Evolutionary conservation across 2,888 invertebrate species (phyloP).

Genomic region (Proisotoma minuta): DNA sequence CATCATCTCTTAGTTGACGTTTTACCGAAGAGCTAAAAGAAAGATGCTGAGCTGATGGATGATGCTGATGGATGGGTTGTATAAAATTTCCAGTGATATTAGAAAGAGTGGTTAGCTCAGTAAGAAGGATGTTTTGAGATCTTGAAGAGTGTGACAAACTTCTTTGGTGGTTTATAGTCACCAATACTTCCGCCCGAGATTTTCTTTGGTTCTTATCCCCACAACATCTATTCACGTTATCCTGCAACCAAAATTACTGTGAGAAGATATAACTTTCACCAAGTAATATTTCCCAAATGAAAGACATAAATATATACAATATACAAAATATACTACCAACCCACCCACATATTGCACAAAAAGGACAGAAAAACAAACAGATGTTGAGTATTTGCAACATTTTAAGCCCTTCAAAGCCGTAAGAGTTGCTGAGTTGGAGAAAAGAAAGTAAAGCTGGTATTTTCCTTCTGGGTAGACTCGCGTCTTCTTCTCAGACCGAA

Average conservation of each 20-base stretch:
- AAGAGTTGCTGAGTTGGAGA: too few species aligned
- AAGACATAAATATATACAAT: not conserved
- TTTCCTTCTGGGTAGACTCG: too few species aligned
- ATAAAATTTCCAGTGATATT: slow-evolving; percentile 7
- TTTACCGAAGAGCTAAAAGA: not conserved
- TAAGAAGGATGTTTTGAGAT: slow-evolving; percentile 38
- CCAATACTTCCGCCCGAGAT: slow-evolving; percentile 20
- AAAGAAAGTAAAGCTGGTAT: too few species aligned
- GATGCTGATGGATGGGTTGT: slow-evolving; percentile 13
- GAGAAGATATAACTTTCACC: not conserved
- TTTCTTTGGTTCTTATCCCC: slow-evolving; percentile 25
- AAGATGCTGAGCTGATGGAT: not conserved
- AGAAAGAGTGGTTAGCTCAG: slow-evolving; percentile 29
- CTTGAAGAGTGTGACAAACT: slow-evolving; percentile 37
- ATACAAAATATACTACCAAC: slow-evolving; percentile 9
- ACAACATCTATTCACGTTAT: slow-evolving; percentile 42
- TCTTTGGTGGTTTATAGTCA: slow-evolving; percentile 11
- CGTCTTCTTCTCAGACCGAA: too few species aligned
- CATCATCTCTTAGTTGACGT: too few species aligned
- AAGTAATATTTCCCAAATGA: too few species aligned
- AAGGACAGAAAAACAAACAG: too few species aligned
- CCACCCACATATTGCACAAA: too few species aligned
- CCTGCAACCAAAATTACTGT: slow-evolving; percentile 20
- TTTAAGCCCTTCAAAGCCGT: too few species aligned
- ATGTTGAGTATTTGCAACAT: too few species aligned